A percentile compares a stretch with the other conserved stretches of the same genome.
Evolutionary conservation across 2,888 invertebrate genomes (phyloP).

Genomic region (Hirtodrosophila cameraria): DNA sequence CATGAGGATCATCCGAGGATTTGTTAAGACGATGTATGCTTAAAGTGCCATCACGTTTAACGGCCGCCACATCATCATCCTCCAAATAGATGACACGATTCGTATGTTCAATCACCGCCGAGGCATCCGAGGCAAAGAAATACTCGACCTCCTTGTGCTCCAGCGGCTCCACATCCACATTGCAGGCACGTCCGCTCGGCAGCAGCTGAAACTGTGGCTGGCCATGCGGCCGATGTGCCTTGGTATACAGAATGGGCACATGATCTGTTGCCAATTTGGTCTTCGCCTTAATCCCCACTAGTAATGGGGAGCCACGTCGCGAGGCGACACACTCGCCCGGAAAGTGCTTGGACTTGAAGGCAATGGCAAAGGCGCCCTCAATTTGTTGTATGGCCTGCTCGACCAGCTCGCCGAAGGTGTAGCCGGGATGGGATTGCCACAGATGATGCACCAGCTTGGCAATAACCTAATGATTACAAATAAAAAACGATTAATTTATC

Average conservation of each 20-base stretch:
- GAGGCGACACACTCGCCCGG: constrained; percentile 98
- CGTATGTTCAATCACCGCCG: constrained; percentile 99
- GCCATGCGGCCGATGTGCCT: constrained; percentile 87
- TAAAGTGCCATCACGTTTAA: constrained; percentile 96
- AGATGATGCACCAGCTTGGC: constrained; percentile 97
- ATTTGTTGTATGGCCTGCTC: constrained; percentile 98
- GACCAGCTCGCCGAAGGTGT: constrained; percentile 96
- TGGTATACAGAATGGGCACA: constrained; percentile 96
- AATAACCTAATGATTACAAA: too few relatives aligned
- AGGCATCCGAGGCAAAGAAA: constrained; percentile 99
- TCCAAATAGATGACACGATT: constrained; percentile 99
- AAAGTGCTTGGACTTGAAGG: constrained; percentile 97
- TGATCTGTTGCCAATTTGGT: constrained; percentile 97
- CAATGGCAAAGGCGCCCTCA: constrained; percentile 99
- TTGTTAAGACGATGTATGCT: constrained; percentile 97
- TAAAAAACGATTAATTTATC: too few relatives aligned
- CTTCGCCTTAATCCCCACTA: constrained; percentile 98
- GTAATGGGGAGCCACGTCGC: constrained; percentile 96
- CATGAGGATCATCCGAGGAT: constrained; percentile 91
- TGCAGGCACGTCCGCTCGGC: constrained; percentile 30
- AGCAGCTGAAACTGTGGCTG: constrained; percentile 86
- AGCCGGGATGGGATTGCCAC: constrained; percentile 93
- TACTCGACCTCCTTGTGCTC: constrained; percentile 98
- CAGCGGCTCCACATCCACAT: constrained; percentile 91
- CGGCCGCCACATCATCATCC: constrained; percentile 98